A percentile compares a stretch with the other conserved stretches of the same genome.
These are phyloP conservation scores for Sanderia malayensis DNA, from an alignment of 30 jellyfish, hydroid and myxozoan species.

Conservation along the genomic window DNA sequence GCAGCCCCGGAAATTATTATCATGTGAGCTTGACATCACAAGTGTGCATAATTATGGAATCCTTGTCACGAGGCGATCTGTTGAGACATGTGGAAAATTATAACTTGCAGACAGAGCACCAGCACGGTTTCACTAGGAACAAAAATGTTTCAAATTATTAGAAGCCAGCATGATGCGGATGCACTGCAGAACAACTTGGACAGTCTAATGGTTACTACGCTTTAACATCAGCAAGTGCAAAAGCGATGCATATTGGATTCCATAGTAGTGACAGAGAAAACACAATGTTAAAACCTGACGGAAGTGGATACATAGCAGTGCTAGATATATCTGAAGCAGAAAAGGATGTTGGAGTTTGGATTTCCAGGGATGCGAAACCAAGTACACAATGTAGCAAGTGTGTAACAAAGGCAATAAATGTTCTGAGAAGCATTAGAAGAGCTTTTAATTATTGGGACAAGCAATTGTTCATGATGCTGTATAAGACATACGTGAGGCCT, in stretches of 20 bases:
- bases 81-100: constrained; percentile 9
- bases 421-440: constrained; percentile 12
- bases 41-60: constrained; percentile 10
- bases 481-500: constrained; percentile 25
- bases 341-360: constrained; percentile 16
- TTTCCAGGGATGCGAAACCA: background rate
- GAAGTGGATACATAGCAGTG: constrained; percentile 11
- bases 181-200: background rate
- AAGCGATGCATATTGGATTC: background rate
- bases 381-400: constrained; percentile 1
- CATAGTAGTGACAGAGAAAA: constrained; percentile 2
- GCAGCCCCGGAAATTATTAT: constrained; percentile 5
- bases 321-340: constrained; percentile 9
- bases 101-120: background rate
- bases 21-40: constrained; percentile 15
- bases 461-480: constrained; percentile 2
- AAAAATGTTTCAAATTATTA: background rate
- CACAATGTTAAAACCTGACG: constrained; percentile 3
- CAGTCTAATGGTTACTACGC: constrained; percentile 1
- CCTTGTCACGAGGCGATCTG: constrained; percentile 5
- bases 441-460: constrained; percentile 2
- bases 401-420: background rate
- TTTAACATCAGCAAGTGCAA: constrained; percentile 4
- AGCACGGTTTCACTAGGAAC: constrained; percentile 17
- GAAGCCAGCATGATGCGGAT: constrained; percentile 10